Base-by-base conservation (phyloP, 92 coral and sea anemone species). In the Phenganax stokvisi region DNA sequence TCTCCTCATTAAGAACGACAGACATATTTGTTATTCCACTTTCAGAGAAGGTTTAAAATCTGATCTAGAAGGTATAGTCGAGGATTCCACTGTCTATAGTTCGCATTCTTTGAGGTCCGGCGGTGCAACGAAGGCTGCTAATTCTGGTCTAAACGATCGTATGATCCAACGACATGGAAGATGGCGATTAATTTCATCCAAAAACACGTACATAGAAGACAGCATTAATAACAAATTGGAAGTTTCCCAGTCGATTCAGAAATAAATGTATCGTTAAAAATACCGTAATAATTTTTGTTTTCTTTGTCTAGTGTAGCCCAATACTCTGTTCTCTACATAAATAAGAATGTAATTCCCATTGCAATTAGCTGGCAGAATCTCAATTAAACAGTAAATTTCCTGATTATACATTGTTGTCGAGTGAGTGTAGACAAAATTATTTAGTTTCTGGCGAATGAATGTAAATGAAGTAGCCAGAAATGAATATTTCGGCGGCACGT, bases 141-240 rank as follows among this genome's bases (percentile, higher is more conserved):
- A 37, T 37, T 37, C 47, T 37, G 47, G 47, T 37, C 47, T 37
- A 37, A 37, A 54, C 8, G 85, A 84, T 51, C 58, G 83, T 29
- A 20, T 87, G 17, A 78, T 87, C 71, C 84, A 87, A 74, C 79
- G 90, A 53, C 88, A 85, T 75, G 88, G 90, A 56, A 76, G 85
- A 53, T 87, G 85, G 83, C 73, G 75, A 72, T 87, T 87, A 10
- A 85, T 56, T 15, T 20, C 67, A 17, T 80, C 82, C 13, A 87
- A 87, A 37, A 72, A 87, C 65, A 59, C 7, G 25, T 0, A 59
- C 65, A 59, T 59, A 59, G 65, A 25, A 1, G 25, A 59, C 25
- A 59, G 65, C 2, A 59, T 59, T 25, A 0, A 13, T 1, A 25
- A 59, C 2, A 59, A 59, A 6, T 25, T 59, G 25, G 65, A 59